Base-by-base conservation (phyloP, 1,140 invertebrate species). In the Frieseomelitta varia region DNA sequence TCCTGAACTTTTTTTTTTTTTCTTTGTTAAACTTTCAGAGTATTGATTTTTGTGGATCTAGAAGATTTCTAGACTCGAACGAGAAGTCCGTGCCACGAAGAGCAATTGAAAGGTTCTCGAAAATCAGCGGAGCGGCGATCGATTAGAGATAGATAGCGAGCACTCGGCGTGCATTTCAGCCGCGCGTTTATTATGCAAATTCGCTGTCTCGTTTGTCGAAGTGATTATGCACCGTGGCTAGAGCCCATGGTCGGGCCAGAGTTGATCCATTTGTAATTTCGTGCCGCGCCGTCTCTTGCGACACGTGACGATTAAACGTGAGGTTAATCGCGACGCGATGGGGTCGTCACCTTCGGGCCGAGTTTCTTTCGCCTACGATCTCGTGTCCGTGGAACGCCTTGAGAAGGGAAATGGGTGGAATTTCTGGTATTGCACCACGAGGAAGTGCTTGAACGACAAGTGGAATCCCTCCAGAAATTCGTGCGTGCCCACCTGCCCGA, bases 251-350 rank as follows among this genome's bases (percentile, higher is more conserved):
- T 15, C 19, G 15, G 2, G 4, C 24, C 17, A 12, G 8, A 34
- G 12, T 63, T 8, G 68, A 73, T 67, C 82, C 58, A 73, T 80
- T 84, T 74, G 21, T 34, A 79, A 73, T 67, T 80, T 88, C 68
- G 53, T 17, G 3, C 24, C 27, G 14, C 24, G 56, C 27, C 34
- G 39, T 56, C 30, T 27, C 79, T 88, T 81, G 83, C 74, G 68
- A 68, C 87, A 88, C 47, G 68, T 21, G 51, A 58, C 19, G 34
- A 56, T 79, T 72, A 47, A 47, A 47, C n/a, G 39, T 67, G 47
- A 80, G 81, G 76, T 69, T 76, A 67, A 27, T 65, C 65, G 39
- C 72, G 69, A 47, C 47, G 15, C 12, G 15, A 24, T 53, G 58
- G 84, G 79, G 67, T 85, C 67, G 39, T 19, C 14, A 71, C 34